These are phyloP conservation scores for Phrynocephalus vlangalii DNA, from an alignment of 2,797 vertebrate species.

Conservation along the genomic window DNA sequence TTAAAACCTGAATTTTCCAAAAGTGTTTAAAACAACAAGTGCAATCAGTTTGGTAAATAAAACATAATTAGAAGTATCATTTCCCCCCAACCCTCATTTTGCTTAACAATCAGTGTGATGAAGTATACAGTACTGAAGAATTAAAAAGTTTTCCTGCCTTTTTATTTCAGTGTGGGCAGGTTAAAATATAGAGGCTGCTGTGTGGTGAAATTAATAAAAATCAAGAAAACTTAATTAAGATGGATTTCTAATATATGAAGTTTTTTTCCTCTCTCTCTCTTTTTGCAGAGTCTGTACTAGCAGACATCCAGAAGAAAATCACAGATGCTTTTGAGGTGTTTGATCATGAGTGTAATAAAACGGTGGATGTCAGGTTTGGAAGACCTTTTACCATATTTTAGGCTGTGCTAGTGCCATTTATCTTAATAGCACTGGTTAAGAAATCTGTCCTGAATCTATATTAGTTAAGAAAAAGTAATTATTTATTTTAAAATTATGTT, in stretches of 20 bases:
- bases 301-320: constrained; percentile 85
- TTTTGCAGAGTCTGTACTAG: constrained; percentile 76
- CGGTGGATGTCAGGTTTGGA: constrained; percentile 91
- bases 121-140: neutral
- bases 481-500: neutral
- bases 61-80: neutral
- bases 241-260: constrained; percentile 50
- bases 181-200: neutral
- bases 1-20: neutral
- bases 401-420: neutral
- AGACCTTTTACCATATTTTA: constrained; percentile 45
- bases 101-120: neutral
- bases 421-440: neutral
- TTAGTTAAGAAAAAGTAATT: neutral
- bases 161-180: neutral
- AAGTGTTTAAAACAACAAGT: constrained; percentile 12
- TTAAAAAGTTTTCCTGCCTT: neutral
- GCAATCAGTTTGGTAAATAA: neutral
- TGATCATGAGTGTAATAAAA: constrained; percentile 87
- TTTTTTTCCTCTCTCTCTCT: constrained; percentile 23
- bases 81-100: neutral
- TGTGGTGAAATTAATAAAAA: neutral
- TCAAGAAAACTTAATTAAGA: constrained; percentile 43
- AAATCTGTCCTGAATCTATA: neutral
- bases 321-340: constrained; percentile 89